A percentile compares a stretch with the other conserved stretches of the same genome.
Evolutionary conservation across 2,888 invertebrate genomes (phyloP).

Genomic region (Geophilus truncorum): DNA sequence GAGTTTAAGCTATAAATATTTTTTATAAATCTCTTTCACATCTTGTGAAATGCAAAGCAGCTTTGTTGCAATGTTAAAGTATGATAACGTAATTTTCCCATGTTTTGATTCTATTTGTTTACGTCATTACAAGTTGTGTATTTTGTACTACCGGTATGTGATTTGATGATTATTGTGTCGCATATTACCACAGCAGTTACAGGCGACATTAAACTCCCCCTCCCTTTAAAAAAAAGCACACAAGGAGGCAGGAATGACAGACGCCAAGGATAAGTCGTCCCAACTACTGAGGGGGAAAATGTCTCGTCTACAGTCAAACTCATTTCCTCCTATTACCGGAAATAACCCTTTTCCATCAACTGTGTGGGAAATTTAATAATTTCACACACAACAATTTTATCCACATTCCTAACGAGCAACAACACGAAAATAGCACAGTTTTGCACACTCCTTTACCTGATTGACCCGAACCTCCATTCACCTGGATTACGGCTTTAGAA

Average conservation of each 20-base stretch:
- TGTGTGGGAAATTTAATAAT: neutral
- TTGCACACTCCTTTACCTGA: neutral
- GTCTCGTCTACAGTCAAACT: neutral
- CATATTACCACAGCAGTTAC: no score
- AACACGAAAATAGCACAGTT: neutral
- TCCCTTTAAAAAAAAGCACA: neutral
- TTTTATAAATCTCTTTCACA: no score
- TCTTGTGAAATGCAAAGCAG: no score
- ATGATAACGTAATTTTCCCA: no score
- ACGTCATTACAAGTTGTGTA: no score
- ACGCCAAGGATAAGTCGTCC: neutral
- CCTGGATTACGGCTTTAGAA: neutral
- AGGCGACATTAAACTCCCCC: no score
- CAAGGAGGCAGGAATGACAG: neutral
- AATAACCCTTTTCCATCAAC: neutral
- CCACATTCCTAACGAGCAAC: neutral
- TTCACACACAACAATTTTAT: neutral
- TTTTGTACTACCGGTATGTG: no score
- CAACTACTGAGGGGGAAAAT: neutral
- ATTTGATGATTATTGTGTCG: no score
- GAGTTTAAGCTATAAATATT: no score
- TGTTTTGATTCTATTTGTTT: no score
- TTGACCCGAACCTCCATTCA: constrained; percentile 6
- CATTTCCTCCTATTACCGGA: neutral
- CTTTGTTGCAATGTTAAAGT: no score